Percentiles rank a stretch among this genome's conserved stretches.
Evolutionary conservation across 2,888 invertebrate species (phyloP).

Genomic region (Taenaris catops): DNA sequence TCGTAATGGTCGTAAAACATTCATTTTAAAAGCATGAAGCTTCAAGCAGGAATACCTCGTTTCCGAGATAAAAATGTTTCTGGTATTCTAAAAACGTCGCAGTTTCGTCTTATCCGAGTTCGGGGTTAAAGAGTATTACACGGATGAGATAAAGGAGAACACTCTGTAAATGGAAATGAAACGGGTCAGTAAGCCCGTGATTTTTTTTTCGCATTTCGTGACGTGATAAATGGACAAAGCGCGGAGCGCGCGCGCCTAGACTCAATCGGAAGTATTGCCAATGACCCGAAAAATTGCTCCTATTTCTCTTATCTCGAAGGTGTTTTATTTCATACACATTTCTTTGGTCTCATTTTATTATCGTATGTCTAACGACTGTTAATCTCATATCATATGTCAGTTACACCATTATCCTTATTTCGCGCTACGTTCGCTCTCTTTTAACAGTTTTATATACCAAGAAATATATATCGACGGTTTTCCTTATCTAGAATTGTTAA

Average conservation of each 20-base stretch:
- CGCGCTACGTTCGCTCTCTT: no score
- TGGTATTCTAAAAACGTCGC: conserved; percentile 16
- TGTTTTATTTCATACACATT: conserved; percentile 26
- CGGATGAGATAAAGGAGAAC: conserved; percentile 58
- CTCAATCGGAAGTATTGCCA: conserved; percentile 50
- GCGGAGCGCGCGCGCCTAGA: conserved; percentile 37
- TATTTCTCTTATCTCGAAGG: conserved; percentile 44
- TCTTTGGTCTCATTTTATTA: conserved; percentile 3
- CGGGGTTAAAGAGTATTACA: conserved; percentile 46
- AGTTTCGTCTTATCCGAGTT: conserved; percentile 16
- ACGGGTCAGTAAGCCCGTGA: conserved; percentile 62
- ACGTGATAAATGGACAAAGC: conserved; percentile 63
- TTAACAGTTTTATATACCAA: no score
- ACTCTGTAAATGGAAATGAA: conserved; percentile 66
- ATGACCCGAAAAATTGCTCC: conserved; percentile 62
- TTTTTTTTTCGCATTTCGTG: conserved; percentile 54
- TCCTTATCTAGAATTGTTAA: no score
- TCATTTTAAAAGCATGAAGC: conserved; percentile 5
- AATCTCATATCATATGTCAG: no score
- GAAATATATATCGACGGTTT: no score
- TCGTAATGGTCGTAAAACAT: neutral
- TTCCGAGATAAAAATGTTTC: conserved; percentile 15
- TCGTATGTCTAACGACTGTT: neutral
- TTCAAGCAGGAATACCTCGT: conserved; percentile 5
- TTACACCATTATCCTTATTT: no score